These are phyloP conservation scores for Ctenochaetus hawaiiensis DNA, from an alignment of 2,797 vertebrate species.

Conservation along the genomic window DNA sequence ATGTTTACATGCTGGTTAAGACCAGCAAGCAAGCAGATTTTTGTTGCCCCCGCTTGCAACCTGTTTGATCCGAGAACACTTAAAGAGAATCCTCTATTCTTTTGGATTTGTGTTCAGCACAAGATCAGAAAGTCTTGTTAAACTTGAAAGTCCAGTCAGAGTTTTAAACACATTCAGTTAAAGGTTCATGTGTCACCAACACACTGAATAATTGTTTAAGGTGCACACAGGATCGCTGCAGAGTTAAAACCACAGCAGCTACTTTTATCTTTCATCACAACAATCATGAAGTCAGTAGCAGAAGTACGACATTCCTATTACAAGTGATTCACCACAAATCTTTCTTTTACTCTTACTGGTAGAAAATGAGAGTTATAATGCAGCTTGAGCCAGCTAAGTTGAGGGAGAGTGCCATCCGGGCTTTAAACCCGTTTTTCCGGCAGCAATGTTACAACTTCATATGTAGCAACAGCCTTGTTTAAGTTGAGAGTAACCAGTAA, in stretches of 20 bases:
- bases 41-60: no score
- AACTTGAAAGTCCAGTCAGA: background rate
- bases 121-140: background rate
- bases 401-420: background rate
- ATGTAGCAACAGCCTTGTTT: background rate
- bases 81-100: background rate
- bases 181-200: no score
- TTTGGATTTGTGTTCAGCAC: accelerated
- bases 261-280: no score
- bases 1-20: background rate
- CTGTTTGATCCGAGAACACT: background rate
- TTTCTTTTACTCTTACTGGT: background rate
- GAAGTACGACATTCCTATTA: background rate
- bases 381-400: background rate
- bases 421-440: background rate
- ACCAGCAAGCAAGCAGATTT: no score
- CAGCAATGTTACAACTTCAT: background rate
- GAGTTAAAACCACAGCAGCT: background rate
- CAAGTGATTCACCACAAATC: no score
- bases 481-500: background rate
- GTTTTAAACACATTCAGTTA: no score
- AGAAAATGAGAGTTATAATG: background rate
- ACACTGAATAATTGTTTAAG: no score
- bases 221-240: no score
- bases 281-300: no score